phyloP scores from a whole-genome alignment of 2,888 invertebrate genomes.

The Drosophila mettleri region DNA sequence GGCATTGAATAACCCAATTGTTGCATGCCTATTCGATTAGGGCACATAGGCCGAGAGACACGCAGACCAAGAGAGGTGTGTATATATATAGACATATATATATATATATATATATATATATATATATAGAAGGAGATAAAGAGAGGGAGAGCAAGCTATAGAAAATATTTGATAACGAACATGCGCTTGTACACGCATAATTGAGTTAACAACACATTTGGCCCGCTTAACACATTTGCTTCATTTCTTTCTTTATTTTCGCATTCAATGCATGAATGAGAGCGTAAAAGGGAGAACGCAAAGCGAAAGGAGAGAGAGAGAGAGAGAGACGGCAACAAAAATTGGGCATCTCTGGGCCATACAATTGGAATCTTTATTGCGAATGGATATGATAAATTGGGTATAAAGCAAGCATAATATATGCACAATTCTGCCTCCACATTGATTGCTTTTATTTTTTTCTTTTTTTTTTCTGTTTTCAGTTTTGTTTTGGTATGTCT shows the following conservation, averaged over 20 bases:
- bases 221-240: constrained; percentile 9
- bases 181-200: constrained; percentile 1
- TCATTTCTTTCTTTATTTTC: constrained; percentile 1
- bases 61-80: too few relatives aligned
- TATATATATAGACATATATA: too few relatives aligned
- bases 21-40: constrained; percentile 3
- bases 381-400: constrained; percentile 19
- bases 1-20: constrained; percentile 6
- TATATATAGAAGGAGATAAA: too few relatives aligned
- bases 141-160: background rate
- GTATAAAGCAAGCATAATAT: constrained; percentile 15
- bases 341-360: constrained; percentile 17
- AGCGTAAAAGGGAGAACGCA: background rate
- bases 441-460: constrained; percentile 17
- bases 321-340: background rate
- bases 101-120: too few relatives aligned
- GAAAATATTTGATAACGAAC: constrained; percentile 3
- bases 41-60: too few relatives aligned
- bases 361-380: constrained; percentile 10
- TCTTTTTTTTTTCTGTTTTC: background rate
- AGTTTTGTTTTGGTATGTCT: background rate
- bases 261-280: constrained; percentile 3
- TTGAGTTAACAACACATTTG: constrained; percentile 22
- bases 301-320: background rate
- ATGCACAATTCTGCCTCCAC: background rate